phyloP scores from a whole-genome alignment of 2,797 vertebrate genomes.

The Pristis pectinata region DNA sequence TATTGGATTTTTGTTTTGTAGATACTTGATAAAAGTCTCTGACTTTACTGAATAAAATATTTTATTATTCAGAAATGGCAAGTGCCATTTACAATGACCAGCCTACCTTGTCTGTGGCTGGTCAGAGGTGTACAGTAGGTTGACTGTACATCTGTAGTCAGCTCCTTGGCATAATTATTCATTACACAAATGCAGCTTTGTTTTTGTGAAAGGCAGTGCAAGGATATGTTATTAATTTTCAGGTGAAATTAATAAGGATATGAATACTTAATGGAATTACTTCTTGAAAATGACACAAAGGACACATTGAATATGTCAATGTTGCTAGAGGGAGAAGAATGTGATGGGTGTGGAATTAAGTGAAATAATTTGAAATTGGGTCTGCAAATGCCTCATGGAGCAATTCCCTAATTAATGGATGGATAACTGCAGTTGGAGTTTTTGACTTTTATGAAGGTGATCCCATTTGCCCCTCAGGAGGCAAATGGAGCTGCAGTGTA shows the following conservation, averaged over 20 bases:
- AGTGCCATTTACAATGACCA: background rate
- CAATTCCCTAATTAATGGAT: background rate
- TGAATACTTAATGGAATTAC: background rate
- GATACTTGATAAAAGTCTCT: background rate
- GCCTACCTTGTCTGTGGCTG: background rate
- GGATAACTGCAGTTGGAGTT: background rate
- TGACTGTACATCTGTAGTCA: background rate
- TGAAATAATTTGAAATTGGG: background rate
- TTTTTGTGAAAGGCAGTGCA: background rate
- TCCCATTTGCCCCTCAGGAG: background rate
- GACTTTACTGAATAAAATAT: background rate
- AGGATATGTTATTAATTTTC: background rate
- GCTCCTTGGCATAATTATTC: background rate
- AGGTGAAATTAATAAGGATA: background rate
- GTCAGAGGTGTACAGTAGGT: background rate
- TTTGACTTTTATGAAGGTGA: background rate
- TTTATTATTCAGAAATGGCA: background rate
- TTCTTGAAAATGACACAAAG: background rate
- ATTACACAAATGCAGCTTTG: background rate
- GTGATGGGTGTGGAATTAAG: background rate
- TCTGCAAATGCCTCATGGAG: background rate
- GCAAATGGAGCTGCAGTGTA: background rate
- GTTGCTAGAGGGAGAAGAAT: background rate
- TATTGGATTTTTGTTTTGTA: background rate
- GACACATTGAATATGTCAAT: background rate